A percentile compares a stretch with the other conserved stretches of the same genome.
Conservation (phyloP, 2,888 invertebrate genomes). For the Synergus umbraculus region DNA sequence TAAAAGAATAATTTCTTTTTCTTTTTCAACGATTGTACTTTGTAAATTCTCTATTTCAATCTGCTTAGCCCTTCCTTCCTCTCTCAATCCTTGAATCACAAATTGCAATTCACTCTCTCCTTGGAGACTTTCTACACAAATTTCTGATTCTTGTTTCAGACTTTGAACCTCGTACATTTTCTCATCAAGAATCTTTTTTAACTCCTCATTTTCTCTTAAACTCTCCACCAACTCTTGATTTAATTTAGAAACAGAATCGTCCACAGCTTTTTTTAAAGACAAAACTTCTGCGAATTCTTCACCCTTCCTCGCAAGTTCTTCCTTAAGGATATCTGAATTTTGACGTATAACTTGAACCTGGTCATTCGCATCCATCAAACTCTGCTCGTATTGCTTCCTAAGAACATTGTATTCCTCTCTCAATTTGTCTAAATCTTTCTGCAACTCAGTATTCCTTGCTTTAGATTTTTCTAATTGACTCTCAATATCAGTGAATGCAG, state of each 20-base stretch:
- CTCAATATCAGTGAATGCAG: slow-evolving; percentile 51
- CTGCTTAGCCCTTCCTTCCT: slow-evolving; percentile 62
- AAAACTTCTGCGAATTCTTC: slow-evolving; percentile 56
- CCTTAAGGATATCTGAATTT: slow-evolving; percentile 60
- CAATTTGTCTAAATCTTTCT: slow-evolving; percentile 57
- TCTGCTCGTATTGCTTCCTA: slow-evolving; percentile 65
- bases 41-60: slow-evolving; percentile 60
- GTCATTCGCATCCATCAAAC: slow-evolving; percentile 66
- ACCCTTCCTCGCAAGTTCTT: slow-evolving; percentile 61
- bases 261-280: slow-evolving; percentile 50
- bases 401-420: slow-evolving; percentile 63
- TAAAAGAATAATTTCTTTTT: slow-evolving; percentile 53
- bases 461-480: slow-evolving; percentile 60
- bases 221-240: slow-evolving; percentile 52
- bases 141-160: slow-evolving; percentile 67
- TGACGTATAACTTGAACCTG: slow-evolving; percentile 62
- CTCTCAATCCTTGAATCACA: slow-evolving; percentile 69
- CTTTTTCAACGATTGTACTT: slow-evolving; percentile 50
- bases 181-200: slow-evolving; percentile 62
- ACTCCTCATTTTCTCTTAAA: slow-evolving; percentile 64
- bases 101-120: slow-evolving; percentile 65
- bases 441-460: slow-evolving; percentile 58
- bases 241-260: slow-evolving; percentile 49
- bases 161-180: slow-evolving; percentile 71
- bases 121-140: slow-evolving; percentile 59